Evolutionary conservation across 2,113 vertebrate species (phyloP), one percentile per base, ranked within the genome.

Genomic region (Beaufortia kweichowensis): DNA sequence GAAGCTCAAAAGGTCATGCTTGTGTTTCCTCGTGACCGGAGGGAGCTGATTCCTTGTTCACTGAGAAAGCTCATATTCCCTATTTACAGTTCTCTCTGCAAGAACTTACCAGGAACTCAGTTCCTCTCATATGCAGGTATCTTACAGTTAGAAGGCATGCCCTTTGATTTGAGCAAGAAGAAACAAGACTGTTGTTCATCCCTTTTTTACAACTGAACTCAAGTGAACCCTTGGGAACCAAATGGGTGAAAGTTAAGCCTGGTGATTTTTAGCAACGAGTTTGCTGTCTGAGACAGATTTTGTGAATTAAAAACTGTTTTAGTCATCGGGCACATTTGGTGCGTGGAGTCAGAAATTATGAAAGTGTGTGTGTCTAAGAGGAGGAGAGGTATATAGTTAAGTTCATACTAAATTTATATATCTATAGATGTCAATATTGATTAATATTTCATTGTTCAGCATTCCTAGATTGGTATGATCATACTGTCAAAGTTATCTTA

Each of bases 211-310:
- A 74, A 69, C 81, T 57, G 64, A 68, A 23, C 59, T 60, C 67
- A 72, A 14, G 48, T 77, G 56, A 79, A 71, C 62, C 73, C 63
- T 53, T 46, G 55, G 63, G 77, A 84, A 88, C 86, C 84, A 88
- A 86, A 85, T 79, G 78, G 73, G 83, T 66, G 84, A 84, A 86
- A 82, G 83, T 76, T 84, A 46, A 46, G 15, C 43, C 43, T 11
- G 2, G 43, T 46, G 43, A 39, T 7, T 46, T 46, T 46, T 46
- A 14, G 15, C 43, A 46, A 17, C 15, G 15, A 3, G 15, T 46
- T 46, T 15, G 41, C 41, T 14, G 3, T 43, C 41, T 14, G 14
- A 15, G 2, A 43, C 1, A 46, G 43, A 46, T 46, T 46, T 46
- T 46, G 0, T 12, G 15, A 46, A 17, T 17, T 17, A 4, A 14